phyloP scores from a whole-genome alignment of 2,797 vertebrate genomes.

The Hemitrygon akajei region DNA sequence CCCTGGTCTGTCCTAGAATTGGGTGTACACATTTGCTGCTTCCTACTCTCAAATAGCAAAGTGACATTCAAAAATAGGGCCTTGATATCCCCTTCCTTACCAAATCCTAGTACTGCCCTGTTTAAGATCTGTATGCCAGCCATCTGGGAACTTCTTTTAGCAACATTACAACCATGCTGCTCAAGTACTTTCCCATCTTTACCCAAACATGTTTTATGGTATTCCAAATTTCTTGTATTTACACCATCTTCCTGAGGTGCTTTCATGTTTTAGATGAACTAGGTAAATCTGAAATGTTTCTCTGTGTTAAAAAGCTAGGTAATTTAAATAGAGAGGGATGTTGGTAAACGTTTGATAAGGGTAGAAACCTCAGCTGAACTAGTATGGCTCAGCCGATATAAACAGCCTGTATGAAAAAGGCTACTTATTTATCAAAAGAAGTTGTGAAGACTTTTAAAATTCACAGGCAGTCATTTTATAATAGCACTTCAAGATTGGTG shows the following conservation, averaged over 20 bases:
- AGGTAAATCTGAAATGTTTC: neutral
- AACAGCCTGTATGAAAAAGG: neutral
- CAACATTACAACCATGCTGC: neutral
- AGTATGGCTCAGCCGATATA: neutral
- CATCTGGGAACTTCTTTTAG: neutral
- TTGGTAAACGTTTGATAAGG: neutral
- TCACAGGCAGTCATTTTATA: neutral
- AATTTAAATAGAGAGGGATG: neutral
- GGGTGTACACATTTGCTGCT: neutral
- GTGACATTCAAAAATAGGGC: neutral
- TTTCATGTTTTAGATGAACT: neutral
- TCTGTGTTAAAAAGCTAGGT: neutral
- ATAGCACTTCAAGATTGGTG: neutral
- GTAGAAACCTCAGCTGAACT: neutral
- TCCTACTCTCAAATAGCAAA: neutral
- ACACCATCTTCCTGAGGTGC: neutral
- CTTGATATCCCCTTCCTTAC: neutral
- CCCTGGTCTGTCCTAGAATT: neutral
- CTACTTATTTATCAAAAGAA: neutral
- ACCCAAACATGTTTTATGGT: neutral
- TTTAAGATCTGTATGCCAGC: neutral
- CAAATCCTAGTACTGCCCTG: neutral
- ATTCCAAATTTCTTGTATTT: neutral
- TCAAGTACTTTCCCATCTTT: neutral
- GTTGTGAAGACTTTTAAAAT: neutral